Evolutionary conservation across 2,797 vertebrate genomes (phyloP).

Genomic region (Philypnodon macrostomus): DNA sequence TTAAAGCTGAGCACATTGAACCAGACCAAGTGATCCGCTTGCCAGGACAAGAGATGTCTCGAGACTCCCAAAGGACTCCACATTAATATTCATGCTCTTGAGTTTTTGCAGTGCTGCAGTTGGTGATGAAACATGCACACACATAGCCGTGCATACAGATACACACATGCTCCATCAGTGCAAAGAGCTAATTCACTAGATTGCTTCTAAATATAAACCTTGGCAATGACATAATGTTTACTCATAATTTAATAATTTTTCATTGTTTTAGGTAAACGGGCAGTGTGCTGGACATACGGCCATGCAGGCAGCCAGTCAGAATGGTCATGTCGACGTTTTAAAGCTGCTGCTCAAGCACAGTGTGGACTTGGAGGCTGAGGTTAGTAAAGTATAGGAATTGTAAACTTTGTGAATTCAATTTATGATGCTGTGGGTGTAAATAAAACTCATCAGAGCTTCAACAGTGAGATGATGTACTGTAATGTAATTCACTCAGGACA

Average conservation of each 20-base stretch:
- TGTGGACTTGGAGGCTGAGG: constrained; percentile 98
- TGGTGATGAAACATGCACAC: constrained; percentile 64
- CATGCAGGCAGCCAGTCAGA: constrained; percentile 99
- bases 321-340: constrained; percentile 95
- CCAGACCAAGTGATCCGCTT: constrained; percentile 69
- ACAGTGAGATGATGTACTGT: constrained; percentile 27
- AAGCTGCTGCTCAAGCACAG: constrained; percentile 97
- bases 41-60: constrained; percentile 78
- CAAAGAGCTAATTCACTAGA: constrained; percentile 34
- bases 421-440: background rate
- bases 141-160: constrained; percentile 30
- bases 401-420: background rate
- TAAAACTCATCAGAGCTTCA: constrained; percentile 4
- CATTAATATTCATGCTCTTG: constrained; percentile 78
- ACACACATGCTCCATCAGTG: constrained; percentile 21
- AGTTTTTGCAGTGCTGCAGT: constrained; percentile 76
- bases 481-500: constrained; percentile 81
- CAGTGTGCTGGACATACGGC: constrained; percentile 98
- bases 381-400: constrained; percentile 53
- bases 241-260: constrained; percentile 12
- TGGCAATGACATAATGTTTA: background rate
- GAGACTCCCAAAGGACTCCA: constrained; percentile 70
- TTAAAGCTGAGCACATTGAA: constrained; percentile 67
- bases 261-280: constrained; percentile 84
- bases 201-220: constrained; percentile 19